phyloP scores from a whole-genome alignment of 2,888 invertebrate genomes.

The Xanthorhoe designata region DNA sequence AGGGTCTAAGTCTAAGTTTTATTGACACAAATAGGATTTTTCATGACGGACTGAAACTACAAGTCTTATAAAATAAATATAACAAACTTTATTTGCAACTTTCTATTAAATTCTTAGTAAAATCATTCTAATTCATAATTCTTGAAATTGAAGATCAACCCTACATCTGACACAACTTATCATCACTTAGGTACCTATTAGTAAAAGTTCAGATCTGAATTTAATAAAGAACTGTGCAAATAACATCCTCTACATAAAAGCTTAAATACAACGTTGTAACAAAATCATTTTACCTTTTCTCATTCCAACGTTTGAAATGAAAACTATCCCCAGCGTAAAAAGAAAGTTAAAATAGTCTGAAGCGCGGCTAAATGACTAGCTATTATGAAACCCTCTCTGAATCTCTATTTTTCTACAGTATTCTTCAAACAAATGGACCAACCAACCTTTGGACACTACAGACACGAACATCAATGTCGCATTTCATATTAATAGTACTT shows the following conservation, averaged over 20 bases:
- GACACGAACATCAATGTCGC: neutral
- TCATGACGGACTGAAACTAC: too few species aligned
- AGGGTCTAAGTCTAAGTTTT: too few species aligned
- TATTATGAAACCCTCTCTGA: slow-evolving; percentile 39
- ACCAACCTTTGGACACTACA: slow-evolving; percentile 6
- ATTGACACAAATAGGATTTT: too few species aligned
- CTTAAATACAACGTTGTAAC: neutral
- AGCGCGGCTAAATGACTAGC: slow-evolving; percentile 45
- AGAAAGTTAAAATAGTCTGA: slow-evolving; percentile 13
- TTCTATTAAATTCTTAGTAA: too few species aligned
- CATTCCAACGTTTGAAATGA: neutral
- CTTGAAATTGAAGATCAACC: too few species aligned
- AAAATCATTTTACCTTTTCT: neutral
- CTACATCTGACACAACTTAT: too few species aligned
- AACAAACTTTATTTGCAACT: too few species aligned
- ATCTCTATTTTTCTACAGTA: slow-evolving; percentile 20
- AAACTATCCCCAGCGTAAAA: slow-evolving; percentile 9
- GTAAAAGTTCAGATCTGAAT: too few species aligned
- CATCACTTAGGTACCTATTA: too few species aligned
- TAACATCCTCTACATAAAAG: neutral
- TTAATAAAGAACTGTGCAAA: neutral
- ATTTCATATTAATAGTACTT: too few species aligned
- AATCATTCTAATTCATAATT: too few species aligned
- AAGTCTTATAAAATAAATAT: too few species aligned
- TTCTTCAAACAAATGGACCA: slow-evolving; percentile 2